Conservation (phyloP, 2,888 invertebrate genomes). For the Diabrotica balteata region DNA sequence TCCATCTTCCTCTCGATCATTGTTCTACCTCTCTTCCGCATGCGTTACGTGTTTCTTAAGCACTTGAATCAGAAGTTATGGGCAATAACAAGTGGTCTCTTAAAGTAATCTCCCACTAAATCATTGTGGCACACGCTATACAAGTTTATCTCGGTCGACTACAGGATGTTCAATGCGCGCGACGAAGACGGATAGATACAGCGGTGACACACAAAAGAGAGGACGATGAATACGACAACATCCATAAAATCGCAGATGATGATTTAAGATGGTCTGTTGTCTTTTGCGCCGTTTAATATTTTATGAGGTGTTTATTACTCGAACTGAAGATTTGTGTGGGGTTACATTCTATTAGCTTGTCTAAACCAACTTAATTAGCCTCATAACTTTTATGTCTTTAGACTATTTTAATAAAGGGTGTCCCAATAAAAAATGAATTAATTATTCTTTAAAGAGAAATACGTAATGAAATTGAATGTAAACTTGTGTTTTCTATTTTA, state of each 20-base stretch:
- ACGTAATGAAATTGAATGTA: too few relatives aligned
- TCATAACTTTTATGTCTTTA: too few relatives aligned
- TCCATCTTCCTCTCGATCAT: conserved; percentile 26
- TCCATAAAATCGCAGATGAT: conserved; percentile 61
- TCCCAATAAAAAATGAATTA: too few relatives aligned
- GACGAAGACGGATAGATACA: conserved; percentile 42
- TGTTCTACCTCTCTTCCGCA: conserved; percentile 31
- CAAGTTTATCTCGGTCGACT: conserved; percentile 50
- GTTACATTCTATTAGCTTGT: too few relatives aligned
- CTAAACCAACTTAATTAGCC: too few relatives aligned
- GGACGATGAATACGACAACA: conserved; percentile 54
- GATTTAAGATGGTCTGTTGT: conserved; percentile 60
- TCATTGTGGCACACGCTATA: conserved; percentile 57
- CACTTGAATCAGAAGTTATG: conserved; percentile 61
- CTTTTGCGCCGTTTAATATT: conserved; percentile 59
- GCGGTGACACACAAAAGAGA: conserved; percentile 49
- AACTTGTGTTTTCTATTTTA: too few relatives aligned
- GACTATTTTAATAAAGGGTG: too few relatives aligned
- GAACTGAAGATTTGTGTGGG: conserved; percentile 30
- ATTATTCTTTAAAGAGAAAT: too few relatives aligned
- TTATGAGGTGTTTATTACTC: conserved; percentile 55
- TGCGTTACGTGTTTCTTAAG: conserved; percentile 51
- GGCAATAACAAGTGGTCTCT: conserved; percentile 62
- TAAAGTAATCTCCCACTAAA: conserved; percentile 61
- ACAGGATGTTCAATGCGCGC: conserved; percentile 30